Evolutionary conservation across 2,888 invertebrate genomes (phyloP), one percentile per base, ranked within the genome.

Genomic region (Epirrhoe tristata): DNA sequence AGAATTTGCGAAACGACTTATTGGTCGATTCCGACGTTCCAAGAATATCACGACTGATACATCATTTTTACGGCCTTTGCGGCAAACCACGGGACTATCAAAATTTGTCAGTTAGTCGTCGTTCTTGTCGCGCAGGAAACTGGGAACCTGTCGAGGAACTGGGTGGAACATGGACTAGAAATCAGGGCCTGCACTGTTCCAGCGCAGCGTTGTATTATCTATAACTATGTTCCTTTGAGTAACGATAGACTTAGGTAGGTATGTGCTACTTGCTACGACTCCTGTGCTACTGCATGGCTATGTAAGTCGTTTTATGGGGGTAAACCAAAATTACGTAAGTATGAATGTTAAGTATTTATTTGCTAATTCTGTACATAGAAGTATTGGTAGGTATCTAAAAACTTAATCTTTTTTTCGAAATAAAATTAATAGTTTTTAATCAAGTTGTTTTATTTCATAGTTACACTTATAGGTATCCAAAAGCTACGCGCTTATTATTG

Each of bases 1-100:
- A 68, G 88, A 90, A 46, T 72, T 92, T 34, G 90, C 91, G 0
- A 85, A 85, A 14, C 80, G 84, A 64, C 83, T 91, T 16, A 90
- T 91, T 51, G 90, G 90, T 1, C 82, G 91, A 6, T 88, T 88
- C 72, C 85, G 90, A 46, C 83, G 91, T 17, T 90, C 90, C 0
- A 80, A 83, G 58, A 86, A 86, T 69, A 81, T 73, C 62, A 84
- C 82, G 0, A 80, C 83, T 5, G 70, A 68, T 0, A 68, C 74
- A 36, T 83, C 87, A 1, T 88, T 89, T 67, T 73, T 89, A n/a
- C 80, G 86, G 57, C 84, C 87, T 1, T 74, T 87, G 16, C 79
- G 74, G 57, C 80, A 84, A 2, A 79, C 73, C 56, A 76, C 77
- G 3, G 63, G 74, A 17, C 51, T 66, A 0, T 24, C 64, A 7